phyloP scores from a whole-genome alignment of 2,888 invertebrate genomes.

The Synergus itoensis region DNA sequence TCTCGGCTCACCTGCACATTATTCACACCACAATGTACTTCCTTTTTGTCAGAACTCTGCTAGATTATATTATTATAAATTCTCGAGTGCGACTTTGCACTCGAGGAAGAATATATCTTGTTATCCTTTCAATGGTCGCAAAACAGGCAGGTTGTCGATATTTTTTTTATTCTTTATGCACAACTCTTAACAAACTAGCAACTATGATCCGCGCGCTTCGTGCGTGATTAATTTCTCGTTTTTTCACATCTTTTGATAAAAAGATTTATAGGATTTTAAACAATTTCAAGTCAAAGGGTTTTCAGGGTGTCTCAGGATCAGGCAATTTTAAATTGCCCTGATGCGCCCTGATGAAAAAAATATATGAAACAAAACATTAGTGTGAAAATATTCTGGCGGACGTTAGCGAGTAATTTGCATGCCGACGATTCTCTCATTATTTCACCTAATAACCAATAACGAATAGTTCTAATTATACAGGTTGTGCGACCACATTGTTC shows the following conservation, averaged over 20 bases:
- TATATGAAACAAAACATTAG: background rate
- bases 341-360: no score
- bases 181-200: background rate
- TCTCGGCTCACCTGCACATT: conserved; percentile 44
- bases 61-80: conserved; percentile 20
- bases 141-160: background rate
- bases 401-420: conserved; percentile 28
- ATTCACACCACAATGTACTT: conserved; percentile 67
- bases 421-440: conserved; percentile 19
- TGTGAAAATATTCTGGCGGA: conserved; percentile 14
- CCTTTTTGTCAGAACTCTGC: conserved; percentile 59
- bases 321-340: no score
- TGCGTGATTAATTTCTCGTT: no score
- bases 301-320: no score
- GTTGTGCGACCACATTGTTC: conserved; percentile 34
- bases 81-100: background rate
- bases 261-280: no score
- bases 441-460: conserved; percentile 38
- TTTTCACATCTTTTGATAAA: no score
- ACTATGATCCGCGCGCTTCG: no score
- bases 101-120: background rate
- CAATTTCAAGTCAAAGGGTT: no score
- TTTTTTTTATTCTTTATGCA: background rate
- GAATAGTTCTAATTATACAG: conserved; percentile 34
- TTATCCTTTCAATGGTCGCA: background rate